These are phyloP conservation scores for Penaeus vannamei DNA, from an alignment of 1,140 invertebrate genomes.

Conservation along the genomic window DNA sequence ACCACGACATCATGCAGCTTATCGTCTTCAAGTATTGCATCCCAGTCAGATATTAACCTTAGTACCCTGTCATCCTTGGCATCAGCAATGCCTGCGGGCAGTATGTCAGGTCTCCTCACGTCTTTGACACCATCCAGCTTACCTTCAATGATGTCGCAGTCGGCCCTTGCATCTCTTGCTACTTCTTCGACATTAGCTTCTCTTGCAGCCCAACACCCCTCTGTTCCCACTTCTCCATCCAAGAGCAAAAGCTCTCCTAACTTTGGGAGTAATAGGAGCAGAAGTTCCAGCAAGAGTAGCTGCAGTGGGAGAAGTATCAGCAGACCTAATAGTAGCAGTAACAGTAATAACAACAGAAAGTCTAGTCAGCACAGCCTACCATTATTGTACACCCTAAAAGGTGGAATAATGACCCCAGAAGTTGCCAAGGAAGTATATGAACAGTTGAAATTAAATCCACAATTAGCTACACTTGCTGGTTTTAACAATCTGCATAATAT, in stretches of 20 bases:
- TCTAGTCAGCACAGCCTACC: slow-evolving; percentile 53
- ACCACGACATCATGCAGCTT: slow-evolving; percentile 14
- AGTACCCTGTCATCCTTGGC: slow-evolving; percentile 26
- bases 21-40: slow-evolving; percentile 36
- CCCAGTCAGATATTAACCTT: slow-evolving; percentile 31
- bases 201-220: slow-evolving; percentile 46
- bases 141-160: slow-evolving; percentile 41
- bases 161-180: slow-evolving; percentile 42
- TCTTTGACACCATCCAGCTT: slow-evolving; percentile 39
- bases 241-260: slow-evolving; percentile 14
- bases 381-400: slow-evolving; percentile 48
- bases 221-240: neutral
- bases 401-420: slow-evolving; percentile 50
- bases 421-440: slow-evolving; percentile 48
- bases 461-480: slow-evolving; percentile 41
- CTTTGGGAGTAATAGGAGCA: slow-evolving; percentile 24
- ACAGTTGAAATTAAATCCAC: slow-evolving; percentile 47
- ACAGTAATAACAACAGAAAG: slow-evolving; percentile 43
- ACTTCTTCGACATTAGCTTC: slow-evolving; percentile 51
- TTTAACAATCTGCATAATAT: slow-evolving; percentile 20
- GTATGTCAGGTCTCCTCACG: slow-evolving; percentile 41
- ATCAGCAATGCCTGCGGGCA: slow-evolving; percentile 26
- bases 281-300: slow-evolving; percentile 38
- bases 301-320: slow-evolving; percentile 9
- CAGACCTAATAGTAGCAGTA: slow-evolving; percentile 28